Conservation (phyloP, 2,113 vertebrate genomes). For the Coturnix japonica region DNA sequence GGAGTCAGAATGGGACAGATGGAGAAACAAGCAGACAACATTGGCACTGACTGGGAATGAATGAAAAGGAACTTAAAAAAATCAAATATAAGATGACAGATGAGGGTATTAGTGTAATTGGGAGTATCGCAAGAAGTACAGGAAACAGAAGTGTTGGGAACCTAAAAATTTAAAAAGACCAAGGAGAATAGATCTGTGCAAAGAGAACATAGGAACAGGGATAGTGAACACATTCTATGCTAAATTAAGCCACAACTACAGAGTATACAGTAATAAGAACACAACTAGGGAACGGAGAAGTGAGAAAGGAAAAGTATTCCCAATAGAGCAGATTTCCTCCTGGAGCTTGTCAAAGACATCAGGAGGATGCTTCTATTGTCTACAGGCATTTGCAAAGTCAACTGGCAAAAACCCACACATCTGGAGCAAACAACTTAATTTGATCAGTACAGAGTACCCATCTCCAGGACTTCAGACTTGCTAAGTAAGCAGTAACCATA, state of each 20-base stretch:
- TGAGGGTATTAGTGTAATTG: background rate
- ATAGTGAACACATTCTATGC: background rate
- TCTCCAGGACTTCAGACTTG: background rate
- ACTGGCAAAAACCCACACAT: background rate
- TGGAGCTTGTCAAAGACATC: background rate
- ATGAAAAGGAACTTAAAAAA: background rate
- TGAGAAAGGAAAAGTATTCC: background rate
- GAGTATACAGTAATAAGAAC: background rate
- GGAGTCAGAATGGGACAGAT: background rate
- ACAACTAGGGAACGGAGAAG: background rate
- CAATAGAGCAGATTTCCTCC: background rate
- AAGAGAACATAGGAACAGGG: accelerated
- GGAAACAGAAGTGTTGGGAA: background rate
- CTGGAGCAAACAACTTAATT: background rate
- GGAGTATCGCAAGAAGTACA: background rate
- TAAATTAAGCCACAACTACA: background rate
- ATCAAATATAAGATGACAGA: background rate
- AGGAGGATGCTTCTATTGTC: background rate
- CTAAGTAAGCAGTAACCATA: background rate
- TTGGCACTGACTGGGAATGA: background rate
- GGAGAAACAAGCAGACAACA: background rate
- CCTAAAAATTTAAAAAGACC: background rate
- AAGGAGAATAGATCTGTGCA: background rate
- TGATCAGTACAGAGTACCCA: background rate
- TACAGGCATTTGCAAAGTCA: background rate